Conservation (phyloP, 2,888 invertebrate species). For the Ptychoptera contaminata region DNA sequence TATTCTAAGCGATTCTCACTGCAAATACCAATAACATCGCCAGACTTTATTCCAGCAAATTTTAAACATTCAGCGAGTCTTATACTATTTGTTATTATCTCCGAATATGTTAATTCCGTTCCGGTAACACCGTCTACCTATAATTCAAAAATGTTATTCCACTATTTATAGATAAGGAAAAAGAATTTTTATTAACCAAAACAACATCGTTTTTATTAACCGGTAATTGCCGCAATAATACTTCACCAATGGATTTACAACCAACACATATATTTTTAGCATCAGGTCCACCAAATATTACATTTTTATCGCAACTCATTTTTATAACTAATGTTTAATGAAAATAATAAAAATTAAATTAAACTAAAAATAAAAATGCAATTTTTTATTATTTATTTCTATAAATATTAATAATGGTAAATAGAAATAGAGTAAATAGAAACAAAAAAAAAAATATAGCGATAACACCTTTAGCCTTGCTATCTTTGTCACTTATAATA, state of each 20-base stretch:
- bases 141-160: background rate
- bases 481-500: no score
- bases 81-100: conserved; percentile 14
- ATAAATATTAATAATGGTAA: no score
- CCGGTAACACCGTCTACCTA: conserved; percentile 25
- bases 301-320: background rate
- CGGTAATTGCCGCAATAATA: background rate
- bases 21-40: conserved; percentile 38
- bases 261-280: background rate
- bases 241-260: background rate
- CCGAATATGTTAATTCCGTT: conserved; percentile 18
- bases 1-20: conserved; percentile 41
- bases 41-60: conserved; percentile 30
- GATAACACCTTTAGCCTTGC: no score
- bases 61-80: conserved; percentile 26
- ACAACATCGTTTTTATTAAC: background rate
- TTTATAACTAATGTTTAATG: background rate
- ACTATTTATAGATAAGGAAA: background rate
- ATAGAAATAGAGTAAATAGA: no score
- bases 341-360: no score
- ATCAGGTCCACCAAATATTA: background rate
- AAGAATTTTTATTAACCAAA: background rate
- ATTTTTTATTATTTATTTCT: no score
- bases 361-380: no score
- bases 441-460: no score